phyloP scores from a whole-genome alignment of 1,140 invertebrate genomes.

The Ips nitidus region DNA sequence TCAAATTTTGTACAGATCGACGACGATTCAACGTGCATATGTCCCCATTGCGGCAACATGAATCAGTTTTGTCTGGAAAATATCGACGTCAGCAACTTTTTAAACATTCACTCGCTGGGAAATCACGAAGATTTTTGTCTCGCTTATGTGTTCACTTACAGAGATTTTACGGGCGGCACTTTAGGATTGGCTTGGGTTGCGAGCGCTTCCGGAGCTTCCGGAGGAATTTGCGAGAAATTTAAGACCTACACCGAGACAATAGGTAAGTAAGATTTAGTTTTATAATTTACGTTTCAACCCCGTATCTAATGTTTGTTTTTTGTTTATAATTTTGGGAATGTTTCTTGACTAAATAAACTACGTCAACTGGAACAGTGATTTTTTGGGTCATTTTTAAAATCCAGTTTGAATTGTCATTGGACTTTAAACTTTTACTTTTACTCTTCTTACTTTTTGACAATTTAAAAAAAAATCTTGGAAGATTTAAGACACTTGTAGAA shows the following conservation, averaged over 20 bases:
- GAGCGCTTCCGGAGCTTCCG: conserved; percentile 91
- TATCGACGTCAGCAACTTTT: conserved; percentile 98
- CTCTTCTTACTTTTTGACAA: too few relatives aligned
- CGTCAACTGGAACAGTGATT: too few relatives aligned
- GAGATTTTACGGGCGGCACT: conserved; percentile 54
- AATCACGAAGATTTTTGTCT: conserved; percentile 98
- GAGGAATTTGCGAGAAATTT: conserved; percentile 98
- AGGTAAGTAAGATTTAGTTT: conserved; percentile 51
- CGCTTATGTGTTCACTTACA: conserved; percentile 97
- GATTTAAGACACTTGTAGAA: too few relatives aligned
- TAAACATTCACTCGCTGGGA: conserved; percentile 95
- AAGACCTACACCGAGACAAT: conserved; percentile 96
- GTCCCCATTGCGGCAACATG: conserved; percentile 64
- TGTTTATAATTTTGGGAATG: background rate
- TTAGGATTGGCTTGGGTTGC: conserved; percentile 96
- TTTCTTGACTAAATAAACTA: background rate
- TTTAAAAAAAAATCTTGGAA: too few relatives aligned
- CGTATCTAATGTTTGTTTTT: background rate
- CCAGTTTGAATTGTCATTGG: too few relatives aligned
- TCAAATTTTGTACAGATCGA: conserved; percentile 67
- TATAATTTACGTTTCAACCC: background rate
- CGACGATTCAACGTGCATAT: conserved; percentile 79
- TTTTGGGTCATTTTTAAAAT: too few relatives aligned
- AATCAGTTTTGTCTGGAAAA: conserved; percentile 97
- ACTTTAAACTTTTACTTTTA: too few relatives aligned